These are phyloP conservation scores for Drosophila incognita DNA, from an alignment of 2,888 invertebrate species.

Conservation along the genomic window DNA sequence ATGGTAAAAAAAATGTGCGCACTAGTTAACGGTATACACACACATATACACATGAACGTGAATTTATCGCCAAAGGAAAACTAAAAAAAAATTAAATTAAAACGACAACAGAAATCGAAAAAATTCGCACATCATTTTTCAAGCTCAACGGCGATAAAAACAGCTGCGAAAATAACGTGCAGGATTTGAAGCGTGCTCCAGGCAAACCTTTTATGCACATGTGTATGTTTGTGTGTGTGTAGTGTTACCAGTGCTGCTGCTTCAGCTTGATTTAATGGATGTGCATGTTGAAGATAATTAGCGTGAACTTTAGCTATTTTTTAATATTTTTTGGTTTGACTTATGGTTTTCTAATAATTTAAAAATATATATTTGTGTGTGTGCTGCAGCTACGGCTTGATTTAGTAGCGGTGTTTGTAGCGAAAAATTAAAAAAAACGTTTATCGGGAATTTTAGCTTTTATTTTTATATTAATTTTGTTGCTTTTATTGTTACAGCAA, in stretches of 20 bases:
- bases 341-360: too few relatives aligned
- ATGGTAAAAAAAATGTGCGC: slow-evolving; percentile 56
- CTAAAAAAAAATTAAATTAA: slow-evolving; percentile 6
- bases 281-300: not conserved
- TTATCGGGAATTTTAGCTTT: not conserved
- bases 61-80: slow-evolving; percentile 19
- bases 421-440: too few relatives aligned
- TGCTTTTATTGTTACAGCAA: not conserved
- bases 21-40: slow-evolving; percentile 24
- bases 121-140: slow-evolving; percentile 78
- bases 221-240: slow-evolving; percentile 6
- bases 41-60: slow-evolving; percentile 2
- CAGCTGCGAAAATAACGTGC: slow-evolving; percentile 69
- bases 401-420: too few relatives aligned
- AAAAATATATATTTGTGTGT: too few relatives aligned
- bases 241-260: slow-evolving; percentile 3
- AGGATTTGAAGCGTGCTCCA: slow-evolving; percentile 54
- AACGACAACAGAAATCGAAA: slow-evolving; percentile 22
- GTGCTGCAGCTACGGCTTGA: too few relatives aligned
- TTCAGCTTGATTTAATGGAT: not conserved
- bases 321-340: not conserved
- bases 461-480: not conserved
- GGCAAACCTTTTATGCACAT: slow-evolving; percentile 43
- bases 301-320: not conserved
- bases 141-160: slow-evolving; percentile 65